Evolutionary conservation across 2,797 vertebrate genomes (phyloP), one percentile per base, ranked within the genome.

Genomic region (Heterohyrax brucei): DNA sequence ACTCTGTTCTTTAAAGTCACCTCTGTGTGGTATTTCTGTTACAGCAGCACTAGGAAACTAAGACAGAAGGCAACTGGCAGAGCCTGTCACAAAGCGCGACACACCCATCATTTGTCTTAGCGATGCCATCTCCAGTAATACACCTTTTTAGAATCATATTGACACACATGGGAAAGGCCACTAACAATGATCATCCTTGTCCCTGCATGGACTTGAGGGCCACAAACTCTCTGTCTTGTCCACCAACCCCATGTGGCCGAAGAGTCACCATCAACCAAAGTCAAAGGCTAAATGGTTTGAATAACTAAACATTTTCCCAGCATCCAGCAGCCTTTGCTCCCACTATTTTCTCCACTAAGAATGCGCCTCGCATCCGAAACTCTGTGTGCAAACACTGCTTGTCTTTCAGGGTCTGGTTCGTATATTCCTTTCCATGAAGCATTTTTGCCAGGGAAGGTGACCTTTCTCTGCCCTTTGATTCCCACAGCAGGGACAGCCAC

Each of bases 261-360:
- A 56, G 62, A 75, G 10, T 21, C 19, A 30, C 33, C 72, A 82
- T 76, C 48, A 22, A 14, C 39, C 72, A 61, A 68, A 85, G 44
- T 44, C 22, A 56, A 72, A 33, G 26, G 33, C 66, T 16, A 50
- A 76, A 70, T 16, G 18, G 33, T 28, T 7, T 79, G 75, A 62
- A 28, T 62, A 48, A 46, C 59, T 8, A 12, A 5, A 12, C 5
- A 48, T 9, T 87, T 81, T 22, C 48, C 44, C 3, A 19, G 72
- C 13, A 18, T n/a, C 62, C 22, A n/a, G 87, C 22, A n/a, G 87
- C 12, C 93, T 89, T 70, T 46, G 80, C 59, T 39, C 50, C 30
- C 14, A 22, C 33, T 14, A 1, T 88, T 64, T 61, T 89, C 72
- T 85, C 39, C 93, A 24, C 66, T 79, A 80, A 85, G 75, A 92